phyloP scores from a whole-genome alignment of 2,888 invertebrate genomes.

The Geotrupes spiniger region DNA sequence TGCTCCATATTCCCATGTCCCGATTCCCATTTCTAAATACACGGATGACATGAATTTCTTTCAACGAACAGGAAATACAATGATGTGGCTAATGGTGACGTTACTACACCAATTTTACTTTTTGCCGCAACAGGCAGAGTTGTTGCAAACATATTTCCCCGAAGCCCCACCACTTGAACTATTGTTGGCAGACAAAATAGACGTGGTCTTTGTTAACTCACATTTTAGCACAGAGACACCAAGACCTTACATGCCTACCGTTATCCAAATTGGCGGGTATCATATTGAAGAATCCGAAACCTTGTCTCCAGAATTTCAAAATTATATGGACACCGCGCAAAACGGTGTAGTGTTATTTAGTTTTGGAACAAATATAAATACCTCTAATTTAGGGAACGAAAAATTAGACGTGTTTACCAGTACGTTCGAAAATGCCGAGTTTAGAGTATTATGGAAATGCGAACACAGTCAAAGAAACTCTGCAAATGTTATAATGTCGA shows the following conservation, averaged over 20 bases:
- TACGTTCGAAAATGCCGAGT: constrained; percentile 57
- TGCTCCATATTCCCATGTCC: constrained; percentile 41
- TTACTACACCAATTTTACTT: constrained; percentile 14
- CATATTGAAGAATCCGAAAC: constrained; percentile 33
- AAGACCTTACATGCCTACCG: constrained; percentile 39
- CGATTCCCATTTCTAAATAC: constrained; percentile 32
- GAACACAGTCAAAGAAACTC: constrained; percentile 57
- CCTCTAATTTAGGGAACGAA: constrained; percentile 27
- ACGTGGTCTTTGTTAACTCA: constrained; percentile 36
- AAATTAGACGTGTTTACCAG: constrained; percentile 49
- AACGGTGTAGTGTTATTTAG: constrained; percentile 36
- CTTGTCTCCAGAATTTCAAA: constrained; percentile 24
- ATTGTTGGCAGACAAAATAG: constrained; percentile 31
- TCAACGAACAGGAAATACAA: constrained; percentile 39
- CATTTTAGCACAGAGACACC: constrained; percentile 37
- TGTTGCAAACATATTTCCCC: constrained; percentile 33
- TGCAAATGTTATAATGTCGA: constrained; percentile 55
- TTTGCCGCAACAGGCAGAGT: constrained; percentile 23
- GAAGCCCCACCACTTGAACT: constrained; percentile 33
- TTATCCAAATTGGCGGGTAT: constrained; percentile 40
- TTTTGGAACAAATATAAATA: constrained; percentile 34
- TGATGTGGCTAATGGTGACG: constrained; percentile 14
- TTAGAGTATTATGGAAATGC: constrained; percentile 67
- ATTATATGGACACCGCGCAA: constrained; percentile 30
- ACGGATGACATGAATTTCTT: constrained; percentile 41